Conservation (phyloP, 2,888 invertebrate species). For the Sialis fuliginosa region DNA sequence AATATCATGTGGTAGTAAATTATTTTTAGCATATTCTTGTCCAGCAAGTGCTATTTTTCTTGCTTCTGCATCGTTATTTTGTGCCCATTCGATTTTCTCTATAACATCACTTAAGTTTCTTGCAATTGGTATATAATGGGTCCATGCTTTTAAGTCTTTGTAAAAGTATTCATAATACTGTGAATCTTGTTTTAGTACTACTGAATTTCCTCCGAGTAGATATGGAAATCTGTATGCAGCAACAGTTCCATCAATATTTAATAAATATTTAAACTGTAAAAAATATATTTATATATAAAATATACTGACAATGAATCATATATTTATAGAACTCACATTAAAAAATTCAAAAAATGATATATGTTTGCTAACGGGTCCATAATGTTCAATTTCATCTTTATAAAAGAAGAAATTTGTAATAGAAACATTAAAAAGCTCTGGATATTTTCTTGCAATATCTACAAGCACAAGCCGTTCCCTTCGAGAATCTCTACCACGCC, state of each 20-base stretch:
- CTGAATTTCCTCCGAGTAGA: constrained; percentile 69
- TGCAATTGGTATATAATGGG: constrained; percentile 72
- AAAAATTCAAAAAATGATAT: constrained; percentile 89
- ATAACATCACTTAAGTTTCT: constrained; percentile 64
- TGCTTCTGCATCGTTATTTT: constrained; percentile 48
- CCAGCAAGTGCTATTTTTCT: constrained; percentile 46
- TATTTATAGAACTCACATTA: constrained; percentile 43
- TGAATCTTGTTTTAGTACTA: constrained; percentile 84
- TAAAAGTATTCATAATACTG: constrained; percentile 94
- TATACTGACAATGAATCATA: neutral
- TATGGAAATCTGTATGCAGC: constrained; percentile 91
- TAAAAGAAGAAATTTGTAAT: constrained; percentile 96
- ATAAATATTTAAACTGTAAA: constrained; percentile 82
- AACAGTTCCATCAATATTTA: constrained; percentile 90
- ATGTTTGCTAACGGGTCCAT: constrained; percentile 71
- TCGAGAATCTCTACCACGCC: constrained; percentile 88
- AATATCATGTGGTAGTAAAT: constrained; percentile 68
- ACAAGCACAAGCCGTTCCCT: constrained; percentile 67
- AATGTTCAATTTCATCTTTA: constrained; percentile 59
- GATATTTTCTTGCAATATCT: constrained; percentile 52
- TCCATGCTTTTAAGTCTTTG: constrained; percentile 46
- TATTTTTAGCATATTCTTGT: constrained; percentile 50
- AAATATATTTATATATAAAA: constrained; percentile 9
- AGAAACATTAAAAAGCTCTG: constrained; percentile 74
- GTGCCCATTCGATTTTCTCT: constrained; percentile 62